Percentiles rank a stretch among this genome's conserved stretches.
Evolutionary conservation across 2,888 invertebrate genomes (phyloP).

Genomic region (Lamellibrachia satsuma): DNA sequence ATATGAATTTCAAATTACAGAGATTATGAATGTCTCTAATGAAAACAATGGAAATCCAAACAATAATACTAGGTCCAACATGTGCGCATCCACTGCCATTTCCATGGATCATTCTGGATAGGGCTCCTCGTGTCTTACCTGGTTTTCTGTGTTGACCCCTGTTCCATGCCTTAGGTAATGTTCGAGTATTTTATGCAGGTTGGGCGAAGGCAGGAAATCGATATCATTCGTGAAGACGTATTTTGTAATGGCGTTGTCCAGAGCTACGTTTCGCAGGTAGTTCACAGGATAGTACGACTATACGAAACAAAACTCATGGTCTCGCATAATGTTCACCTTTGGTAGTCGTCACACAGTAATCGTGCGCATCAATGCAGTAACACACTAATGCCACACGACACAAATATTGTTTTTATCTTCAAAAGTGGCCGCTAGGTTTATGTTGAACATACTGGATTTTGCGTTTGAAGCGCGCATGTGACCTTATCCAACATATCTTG

Average conservation of each 20-base stretch:
- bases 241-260: background rate
- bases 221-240: slow-evolving; percentile 22
- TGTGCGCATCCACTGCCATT: background rate
- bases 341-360: background rate
- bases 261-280: slow-evolving; percentile 7
- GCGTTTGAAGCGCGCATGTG: too few species aligned
- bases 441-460: too few species aligned
- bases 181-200: background rate
- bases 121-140: background rate
- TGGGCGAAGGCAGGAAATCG: slow-evolving; percentile 18
- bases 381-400: too few species aligned
- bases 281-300: slow-evolving; percentile 24
- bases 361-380: background rate
- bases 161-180: background rate
- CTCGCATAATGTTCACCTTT: background rate
- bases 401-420: too few species aligned
- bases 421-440: too few species aligned
- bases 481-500: too few species aligned
- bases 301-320: background rate
- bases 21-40: background rate
- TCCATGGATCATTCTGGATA: background rate
- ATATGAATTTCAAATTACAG: background rate
- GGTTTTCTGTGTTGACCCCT: background rate
- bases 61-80: background rate
- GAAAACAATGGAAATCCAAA: background rate